A percentile compares a stretch with the other conserved stretches of the same genome.
These are phyloP conservation scores for Phocides pigmalion DNA, from an alignment of 1,140 invertebrate species.

Conservation along the genomic window DNA sequence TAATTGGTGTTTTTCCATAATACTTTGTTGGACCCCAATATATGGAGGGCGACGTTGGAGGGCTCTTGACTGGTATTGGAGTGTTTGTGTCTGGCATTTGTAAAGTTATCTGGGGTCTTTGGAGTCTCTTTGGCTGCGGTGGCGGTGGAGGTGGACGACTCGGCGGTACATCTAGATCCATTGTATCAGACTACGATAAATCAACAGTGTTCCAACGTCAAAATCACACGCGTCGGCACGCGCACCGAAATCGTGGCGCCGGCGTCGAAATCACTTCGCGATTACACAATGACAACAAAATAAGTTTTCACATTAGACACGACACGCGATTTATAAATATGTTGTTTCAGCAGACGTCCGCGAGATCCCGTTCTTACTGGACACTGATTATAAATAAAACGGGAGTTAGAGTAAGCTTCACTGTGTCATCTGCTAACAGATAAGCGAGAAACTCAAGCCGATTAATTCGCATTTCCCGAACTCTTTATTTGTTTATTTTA, in stretches of 20 bases:
- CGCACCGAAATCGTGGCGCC: conserved; percentile 44
- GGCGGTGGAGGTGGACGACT: conserved; percentile 61
- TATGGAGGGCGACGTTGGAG: conserved; percentile 70
- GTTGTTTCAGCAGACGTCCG: conserved; percentile 52
- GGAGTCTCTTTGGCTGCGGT: conserved; percentile 55
- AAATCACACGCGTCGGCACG: no score
- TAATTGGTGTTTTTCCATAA: conserved; percentile 70
- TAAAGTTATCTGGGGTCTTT: conserved; percentile 83
- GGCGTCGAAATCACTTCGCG: conserved; percentile 46
- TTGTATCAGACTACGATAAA: conserved; percentile 40
- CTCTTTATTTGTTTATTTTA: no score
- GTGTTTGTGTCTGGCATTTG: conserved; percentile 80
- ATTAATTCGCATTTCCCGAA: conserved; percentile 7
- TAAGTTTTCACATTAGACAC: conserved; percentile 33
- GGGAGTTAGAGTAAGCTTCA: conserved; percentile 56
- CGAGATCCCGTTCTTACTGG: conserved; percentile 57
- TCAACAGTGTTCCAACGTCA: conserved; percentile 17
- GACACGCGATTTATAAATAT: conserved; percentile 35
- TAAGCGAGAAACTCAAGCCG: conserved; percentile 17
- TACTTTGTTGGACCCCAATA: conserved; percentile 73
- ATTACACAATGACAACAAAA: conserved; percentile 39
- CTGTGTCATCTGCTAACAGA: conserved; percentile 54
- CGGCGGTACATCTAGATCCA: conserved; percentile 60
- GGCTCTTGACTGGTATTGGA: conserved; percentile 62
- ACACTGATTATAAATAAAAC: conserved; percentile 80